Percentiles rank a stretch among this genome's conserved stretches.
Conservation (phyloP, 2,888 invertebrate species). For the Andrena chrysosceles region DNA sequence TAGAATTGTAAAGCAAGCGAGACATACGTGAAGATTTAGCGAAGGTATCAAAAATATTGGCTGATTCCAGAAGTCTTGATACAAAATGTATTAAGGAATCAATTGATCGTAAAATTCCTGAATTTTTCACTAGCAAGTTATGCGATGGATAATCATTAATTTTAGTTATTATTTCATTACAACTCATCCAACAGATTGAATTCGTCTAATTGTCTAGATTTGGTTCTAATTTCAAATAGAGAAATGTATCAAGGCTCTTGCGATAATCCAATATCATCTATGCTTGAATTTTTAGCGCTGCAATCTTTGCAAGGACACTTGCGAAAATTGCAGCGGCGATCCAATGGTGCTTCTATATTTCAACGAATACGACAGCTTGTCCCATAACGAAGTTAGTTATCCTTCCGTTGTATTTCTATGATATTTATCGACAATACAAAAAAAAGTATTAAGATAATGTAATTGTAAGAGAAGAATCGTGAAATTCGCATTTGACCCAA, state of each 20-base stretch:
- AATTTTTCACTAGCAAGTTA: not conserved
- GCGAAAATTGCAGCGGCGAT: constrained; percentile 28
- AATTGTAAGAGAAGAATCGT: constrained; percentile 39
- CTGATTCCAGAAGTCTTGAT: constrained; percentile 12
- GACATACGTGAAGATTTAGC: constrained; percentile 30
- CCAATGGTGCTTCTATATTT: constrained; percentile 58
- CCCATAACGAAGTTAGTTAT: constrained; percentile 33
- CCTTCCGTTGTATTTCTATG: constrained; percentile 41
- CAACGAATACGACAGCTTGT: constrained; percentile 55
- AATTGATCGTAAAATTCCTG: not conserved
- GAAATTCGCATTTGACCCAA: constrained; percentile 39
- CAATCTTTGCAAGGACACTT: constrained; percentile 33
- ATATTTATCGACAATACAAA: constrained; percentile 50
- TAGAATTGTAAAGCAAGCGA: constrained; percentile 2
- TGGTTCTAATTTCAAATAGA: too few relatives aligned
- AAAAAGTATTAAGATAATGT: constrained; percentile 56
- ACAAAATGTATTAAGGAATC: constrained; percentile 1
- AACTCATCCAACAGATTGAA: not conserved
- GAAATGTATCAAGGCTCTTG: not conserved
- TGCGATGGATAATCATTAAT: not conserved
- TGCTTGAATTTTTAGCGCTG: constrained; percentile 21
- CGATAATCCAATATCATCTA: constrained; percentile 10
- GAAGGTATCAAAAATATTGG: constrained; percentile 19
- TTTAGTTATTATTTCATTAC: not conserved
- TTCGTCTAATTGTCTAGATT: not conserved